Percentiles rank a stretch among this genome's conserved stretches.
Conservation (phyloP, 1,140 invertebrate species). For the Achatina immaculata region DNA sequence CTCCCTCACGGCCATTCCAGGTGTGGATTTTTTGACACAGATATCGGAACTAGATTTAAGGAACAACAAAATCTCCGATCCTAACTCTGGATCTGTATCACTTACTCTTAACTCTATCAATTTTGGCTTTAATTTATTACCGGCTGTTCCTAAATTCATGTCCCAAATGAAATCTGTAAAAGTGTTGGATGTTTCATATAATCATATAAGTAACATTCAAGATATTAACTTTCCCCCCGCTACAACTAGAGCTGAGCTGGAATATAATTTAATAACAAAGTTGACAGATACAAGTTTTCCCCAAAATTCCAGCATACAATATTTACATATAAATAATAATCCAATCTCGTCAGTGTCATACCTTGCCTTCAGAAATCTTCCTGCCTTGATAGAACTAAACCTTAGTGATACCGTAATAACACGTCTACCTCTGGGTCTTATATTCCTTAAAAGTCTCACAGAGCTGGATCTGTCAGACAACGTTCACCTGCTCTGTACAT, state of each 20-base stretch:
- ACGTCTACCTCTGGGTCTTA: background rate
- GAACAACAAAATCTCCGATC: background rate
- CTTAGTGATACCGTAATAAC: background rate
- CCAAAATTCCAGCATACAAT: background rate
- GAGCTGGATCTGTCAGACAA: background rate
- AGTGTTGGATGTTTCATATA: background rate
- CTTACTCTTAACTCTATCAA: background rate
- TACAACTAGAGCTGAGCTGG: background rate
- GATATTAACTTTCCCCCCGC: background rate
- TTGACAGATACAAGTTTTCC: background rate
- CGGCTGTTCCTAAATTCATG: background rate
- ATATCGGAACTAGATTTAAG: background rate
- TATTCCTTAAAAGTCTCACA: background rate
- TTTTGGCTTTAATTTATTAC: background rate
- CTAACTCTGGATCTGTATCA: background rate
- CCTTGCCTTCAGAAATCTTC: background rate
- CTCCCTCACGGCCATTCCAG: background rate
- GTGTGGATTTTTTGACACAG: background rate
- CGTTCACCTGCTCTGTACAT: background rate
- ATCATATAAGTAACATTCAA: background rate
- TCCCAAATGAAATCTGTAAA: background rate
- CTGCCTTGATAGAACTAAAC: background rate
- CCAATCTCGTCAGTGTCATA: background rate
- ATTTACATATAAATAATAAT: background rate
- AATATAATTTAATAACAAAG: background rate